phyloP scores from a whole-genome alignment of 2,113 vertebrate genomes.

The Ammospiza nelsoni region DNA sequence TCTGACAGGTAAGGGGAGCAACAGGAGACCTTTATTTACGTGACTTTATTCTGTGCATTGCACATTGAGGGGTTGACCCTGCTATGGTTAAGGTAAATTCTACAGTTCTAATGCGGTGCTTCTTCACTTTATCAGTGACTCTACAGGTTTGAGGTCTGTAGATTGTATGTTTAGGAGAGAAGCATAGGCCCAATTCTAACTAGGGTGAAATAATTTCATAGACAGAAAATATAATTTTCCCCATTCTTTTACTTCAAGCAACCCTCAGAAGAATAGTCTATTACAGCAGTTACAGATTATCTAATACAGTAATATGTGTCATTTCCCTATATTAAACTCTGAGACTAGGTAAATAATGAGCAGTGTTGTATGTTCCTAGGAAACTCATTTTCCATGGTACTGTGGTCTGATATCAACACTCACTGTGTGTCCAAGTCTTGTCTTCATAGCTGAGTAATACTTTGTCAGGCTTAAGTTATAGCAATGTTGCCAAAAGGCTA shows the following conservation, averaged over 20 bases:
- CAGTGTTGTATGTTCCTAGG: conserved; percentile 30
- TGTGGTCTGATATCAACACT: conserved; percentile 33
- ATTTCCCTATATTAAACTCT: conserved; percentile 2
- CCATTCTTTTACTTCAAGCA: neutral
- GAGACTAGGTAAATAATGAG: conserved; percentile 12
- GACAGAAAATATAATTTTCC: neutral
- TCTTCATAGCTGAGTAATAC: conserved; percentile 37
- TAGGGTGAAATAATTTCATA: neutral
- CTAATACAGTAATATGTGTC: neutral
- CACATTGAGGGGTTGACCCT: neutral
- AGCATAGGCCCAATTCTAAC: neutral
- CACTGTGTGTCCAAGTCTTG: conserved; percentile 23
- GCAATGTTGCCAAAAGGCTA: neutral
- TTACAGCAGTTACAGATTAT: neutral
- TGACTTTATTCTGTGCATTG: neutral
- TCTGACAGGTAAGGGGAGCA: neutral
- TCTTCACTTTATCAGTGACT: neutral
- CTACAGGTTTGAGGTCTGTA: neutral
- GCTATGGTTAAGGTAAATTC: neutral
- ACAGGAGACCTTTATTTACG: neutral
- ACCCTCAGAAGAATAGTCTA: neutral
- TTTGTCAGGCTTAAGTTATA: conserved; percentile 8
- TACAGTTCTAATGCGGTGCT: neutral
- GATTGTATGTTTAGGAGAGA: neutral
- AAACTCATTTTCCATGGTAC: conserved; percentile 31